Base-by-base conservation (phyloP, 1,140 invertebrate species). In the Zaprionus camerounensis region DNA sequence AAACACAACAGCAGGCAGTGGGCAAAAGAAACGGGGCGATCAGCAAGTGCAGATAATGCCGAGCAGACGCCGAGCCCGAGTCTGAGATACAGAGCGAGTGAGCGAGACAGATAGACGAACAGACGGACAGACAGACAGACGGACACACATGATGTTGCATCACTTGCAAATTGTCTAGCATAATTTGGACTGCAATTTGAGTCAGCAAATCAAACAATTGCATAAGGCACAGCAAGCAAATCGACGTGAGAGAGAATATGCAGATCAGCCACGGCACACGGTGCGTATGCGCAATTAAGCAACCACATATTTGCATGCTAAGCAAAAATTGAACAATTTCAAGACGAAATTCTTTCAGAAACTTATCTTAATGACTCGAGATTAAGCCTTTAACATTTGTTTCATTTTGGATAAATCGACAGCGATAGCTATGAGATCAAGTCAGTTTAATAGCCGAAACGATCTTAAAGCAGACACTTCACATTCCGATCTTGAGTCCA, bases 41-140 rank as follows among this genome's bases (percentile, higher is more conserved):
- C 61, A 20, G 77, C 73, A 61, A 49, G 62, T 44, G 36, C 46
- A 73, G 75, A 70, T 81, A 67, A 55, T 63, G 63, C 20, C 51
- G 12, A 51, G 22, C 49, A 70, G 44, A 22, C 15, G 69, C 5
- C 17, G 62, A 53, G n/a, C 26, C 2, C 28, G 13, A 65, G 28
- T 13, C 13, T 12, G 4, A 13, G 13, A 28, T 12, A 31, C 24
- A 67, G 11, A 51, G 41, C n/a, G 17, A 63, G 20, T 1, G 22
- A 36, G 20, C 51, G 2, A 59, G 41, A 55, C 17, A 65, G 12
- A 34, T 9, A 13, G 5, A 20, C 9, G 38, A 4, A 36, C 13
- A 51, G 38, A 36, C n/a, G 13, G 36, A 38, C 9, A 20, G 38
- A 61, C 17, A 17, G n/a, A 34, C 4, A 4, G 5, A 34, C 12